Conservation (phyloP, 2,797 vertebrate species). For the Nyctibius grandis region DNA sequence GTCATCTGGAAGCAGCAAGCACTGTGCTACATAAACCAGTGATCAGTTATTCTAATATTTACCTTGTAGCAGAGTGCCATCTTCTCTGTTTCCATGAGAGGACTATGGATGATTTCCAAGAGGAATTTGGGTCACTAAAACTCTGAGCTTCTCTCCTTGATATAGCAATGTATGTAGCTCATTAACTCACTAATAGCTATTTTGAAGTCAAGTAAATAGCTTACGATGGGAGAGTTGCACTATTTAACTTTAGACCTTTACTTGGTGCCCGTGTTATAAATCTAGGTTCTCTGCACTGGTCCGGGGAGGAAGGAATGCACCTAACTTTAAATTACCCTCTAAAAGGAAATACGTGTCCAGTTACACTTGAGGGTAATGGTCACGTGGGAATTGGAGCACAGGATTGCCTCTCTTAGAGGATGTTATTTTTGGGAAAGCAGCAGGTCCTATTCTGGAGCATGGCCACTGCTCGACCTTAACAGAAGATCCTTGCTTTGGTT, state of each 20-base stretch:
- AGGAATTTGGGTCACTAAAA: neutral
- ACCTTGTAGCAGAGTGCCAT: neutral
- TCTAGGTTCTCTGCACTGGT: neutral
- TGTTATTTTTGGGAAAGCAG: neutral
- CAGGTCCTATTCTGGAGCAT: neutral
- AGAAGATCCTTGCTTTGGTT: neutral
- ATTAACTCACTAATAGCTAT: neutral
- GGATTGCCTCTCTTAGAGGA: neutral
- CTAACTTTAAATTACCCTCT: neutral
- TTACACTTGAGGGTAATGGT: no score
- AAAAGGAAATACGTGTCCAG: neutral
- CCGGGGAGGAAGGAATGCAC: neutral
- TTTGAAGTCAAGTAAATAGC: neutral
- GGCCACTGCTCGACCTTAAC: neutral
- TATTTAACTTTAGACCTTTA: neutral
- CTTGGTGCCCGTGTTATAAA: fast-evolving
- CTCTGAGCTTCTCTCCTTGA: neutral
- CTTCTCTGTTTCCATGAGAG: neutral
- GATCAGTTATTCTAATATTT: neutral
- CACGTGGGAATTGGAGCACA: fast-evolving
- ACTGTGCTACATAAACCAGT: neutral
- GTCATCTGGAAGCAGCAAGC: neutral
- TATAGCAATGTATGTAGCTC: neutral
- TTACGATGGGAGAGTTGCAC: neutral
- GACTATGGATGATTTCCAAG: neutral